phyloP scores from a whole-genome alignment of 2,797 vertebrate species.

The Eulemur coronatus region DNA sequence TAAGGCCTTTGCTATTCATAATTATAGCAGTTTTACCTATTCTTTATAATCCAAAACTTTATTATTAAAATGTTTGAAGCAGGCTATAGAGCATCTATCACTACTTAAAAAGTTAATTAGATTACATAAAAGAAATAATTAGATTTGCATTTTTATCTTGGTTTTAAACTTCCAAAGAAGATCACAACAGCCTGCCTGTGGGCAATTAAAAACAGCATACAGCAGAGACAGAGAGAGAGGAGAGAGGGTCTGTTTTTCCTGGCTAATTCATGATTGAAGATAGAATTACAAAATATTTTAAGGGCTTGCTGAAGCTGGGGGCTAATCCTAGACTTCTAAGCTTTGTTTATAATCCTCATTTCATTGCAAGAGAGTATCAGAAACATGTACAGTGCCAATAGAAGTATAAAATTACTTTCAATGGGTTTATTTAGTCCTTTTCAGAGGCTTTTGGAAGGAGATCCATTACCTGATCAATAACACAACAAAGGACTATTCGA shows the following conservation, averaged over 20 bases:
- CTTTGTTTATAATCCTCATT: slow-evolving; percentile 81
- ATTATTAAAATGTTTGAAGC: slow-evolving; percentile 85
- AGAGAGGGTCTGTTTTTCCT: slow-evolving; percentile 84
- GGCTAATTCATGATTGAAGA: slow-evolving; percentile 85
- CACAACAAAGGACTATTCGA: slow-evolving; percentile 76
- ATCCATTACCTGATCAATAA: slow-evolving; percentile 90
- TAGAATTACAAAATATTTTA: slow-evolving; percentile 90
- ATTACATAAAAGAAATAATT: slow-evolving; percentile 89
- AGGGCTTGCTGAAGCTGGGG: slow-evolving; percentile 88
- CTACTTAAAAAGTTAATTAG: slow-evolving; percentile 87
- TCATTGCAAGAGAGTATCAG: slow-evolving; percentile 84
- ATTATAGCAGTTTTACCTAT: slow-evolving; percentile 83
- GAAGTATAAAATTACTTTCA: slow-evolving; percentile 88
- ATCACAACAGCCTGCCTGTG: slow-evolving; percentile 84
- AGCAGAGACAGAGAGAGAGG: slow-evolving; percentile 82
- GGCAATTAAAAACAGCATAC: slow-evolving; percentile 85
- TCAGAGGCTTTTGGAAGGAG: slow-evolving; percentile 87
- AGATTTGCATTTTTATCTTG: slow-evolving; percentile 88
- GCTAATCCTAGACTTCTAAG: slow-evolving; percentile 88
- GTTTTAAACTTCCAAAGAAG: slow-evolving; percentile 85
- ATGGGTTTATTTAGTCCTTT: slow-evolving; percentile 88
- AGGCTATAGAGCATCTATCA: slow-evolving; percentile 84
- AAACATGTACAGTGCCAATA: slow-evolving; percentile 81
- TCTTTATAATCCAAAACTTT: slow-evolving; percentile 84
- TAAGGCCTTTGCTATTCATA: slow-evolving; percentile 71